phyloP scores from a whole-genome alignment of 2,888 invertebrate species.

The Erebia palarica region DNA sequence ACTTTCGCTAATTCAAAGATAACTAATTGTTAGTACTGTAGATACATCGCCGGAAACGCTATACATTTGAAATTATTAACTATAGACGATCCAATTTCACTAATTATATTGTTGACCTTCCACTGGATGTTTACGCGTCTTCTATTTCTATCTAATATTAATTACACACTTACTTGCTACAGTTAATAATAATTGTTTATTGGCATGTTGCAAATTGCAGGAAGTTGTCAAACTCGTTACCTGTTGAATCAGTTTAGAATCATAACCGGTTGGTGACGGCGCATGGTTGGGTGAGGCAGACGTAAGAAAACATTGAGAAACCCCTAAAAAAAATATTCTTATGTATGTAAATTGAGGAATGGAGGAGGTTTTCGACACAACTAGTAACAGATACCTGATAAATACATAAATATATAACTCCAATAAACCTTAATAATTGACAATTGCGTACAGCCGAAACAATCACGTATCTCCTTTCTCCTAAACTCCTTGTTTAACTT shows the following conservation, averaged over 20 bases:
- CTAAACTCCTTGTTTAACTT: too few species aligned
- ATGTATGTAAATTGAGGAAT: too few species aligned
- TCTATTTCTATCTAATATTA: not conserved
- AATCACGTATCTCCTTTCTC: too few species aligned
- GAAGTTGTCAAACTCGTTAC: not conserved
- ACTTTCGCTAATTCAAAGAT: too few species aligned
- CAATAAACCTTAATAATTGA: too few species aligned
- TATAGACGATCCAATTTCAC: not conserved
- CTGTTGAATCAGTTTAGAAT: not conserved
- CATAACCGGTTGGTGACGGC: not conserved
- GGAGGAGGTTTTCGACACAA: too few species aligned
- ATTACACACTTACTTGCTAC: not conserved
- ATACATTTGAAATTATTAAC: not conserved
- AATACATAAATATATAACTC: too few species aligned
- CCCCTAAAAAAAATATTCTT: not conserved
- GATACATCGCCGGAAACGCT: not conserved
- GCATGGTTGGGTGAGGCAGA: too few species aligned
- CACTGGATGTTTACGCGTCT: constrained; percentile 2
- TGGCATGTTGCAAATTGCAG: not conserved
- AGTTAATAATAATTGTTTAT: not conserved
- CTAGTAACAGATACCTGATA: too few species aligned
- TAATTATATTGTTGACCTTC: not conserved
- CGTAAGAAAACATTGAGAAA: not conserved
- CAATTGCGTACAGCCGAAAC: too few species aligned
- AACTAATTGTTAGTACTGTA: not conserved